Evolutionary conservation across 2,888 invertebrate genomes (phyloP), one percentile per base, ranked within the genome.

Genomic region (Drosophila austrosaltans): DNA sequence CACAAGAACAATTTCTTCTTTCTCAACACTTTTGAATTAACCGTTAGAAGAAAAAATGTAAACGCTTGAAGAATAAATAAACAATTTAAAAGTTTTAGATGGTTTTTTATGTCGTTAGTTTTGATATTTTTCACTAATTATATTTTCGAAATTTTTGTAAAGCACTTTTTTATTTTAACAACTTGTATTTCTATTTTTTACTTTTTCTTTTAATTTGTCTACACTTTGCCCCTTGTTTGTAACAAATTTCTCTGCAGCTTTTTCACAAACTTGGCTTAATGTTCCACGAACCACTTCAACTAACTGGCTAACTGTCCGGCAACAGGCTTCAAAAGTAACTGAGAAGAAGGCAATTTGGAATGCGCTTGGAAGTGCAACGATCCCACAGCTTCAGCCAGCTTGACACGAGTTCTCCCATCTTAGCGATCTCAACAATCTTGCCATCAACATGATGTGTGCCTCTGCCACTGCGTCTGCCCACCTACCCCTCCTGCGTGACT

Each of bases 251-350:
- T n/a, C 22, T 22, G 5, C 22, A 57, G 12, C 4, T 28, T 53
- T 58, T 40, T 12, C 56, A 7, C n/a, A 39, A 71, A 40, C 40
- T 61, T 48, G 20, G 36, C 60, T 48, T 48, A 25, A 39, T 28
- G 40, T 53, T 30, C 36, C 63, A 53, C 5, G 25, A 48, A 53
- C 30, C 25, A 20, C 44, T 53, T 28, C 2, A 10, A 28, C 12
- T 30, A 16, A 28, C n/a, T 12, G 25, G 28, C 48, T 20, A 53
- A 53, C 87, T 61, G 69, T 30, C 39, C 65, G 62, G 39, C 36
- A 25, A 28, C 66, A 73, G 58, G 61, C 67, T 77, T 72, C 54
- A 48, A 65, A 30, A 44, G 58, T 59, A 68, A 83, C 87, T 88
- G 66, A 88, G 59, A 48, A 56, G 66, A 48, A 56, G 66, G 68